phyloP scores from a whole-genome alignment of 1,140 invertebrate species.

The Hypothenemus hampei region DNA sequence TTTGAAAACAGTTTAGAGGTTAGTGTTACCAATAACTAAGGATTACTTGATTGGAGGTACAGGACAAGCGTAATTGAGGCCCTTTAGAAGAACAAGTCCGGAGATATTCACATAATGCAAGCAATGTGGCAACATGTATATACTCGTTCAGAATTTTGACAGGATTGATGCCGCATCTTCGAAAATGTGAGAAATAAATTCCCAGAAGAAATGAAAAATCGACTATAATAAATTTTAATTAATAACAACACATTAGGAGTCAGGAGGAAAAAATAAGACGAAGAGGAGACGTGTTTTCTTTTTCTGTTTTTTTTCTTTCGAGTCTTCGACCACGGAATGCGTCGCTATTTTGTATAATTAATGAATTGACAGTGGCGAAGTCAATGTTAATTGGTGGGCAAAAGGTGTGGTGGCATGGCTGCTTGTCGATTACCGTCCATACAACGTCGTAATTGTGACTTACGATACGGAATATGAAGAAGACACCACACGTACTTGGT shows the following conservation, averaged over 20 bases:
- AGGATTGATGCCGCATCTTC: no score
- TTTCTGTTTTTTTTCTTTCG: no score
- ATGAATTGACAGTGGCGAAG: constrained; percentile 25
- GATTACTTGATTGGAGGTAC: no score
- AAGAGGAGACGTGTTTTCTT: no score
- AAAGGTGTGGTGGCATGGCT: constrained; percentile 17
- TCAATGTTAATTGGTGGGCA: constrained; percentile 30
- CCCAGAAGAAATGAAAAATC: constrained; percentile 21
- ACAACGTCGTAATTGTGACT: constrained; percentile 28
- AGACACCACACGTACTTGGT: constrained; percentile 27
- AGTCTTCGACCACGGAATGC: constrained; percentile 8
- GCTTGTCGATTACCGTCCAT: constrained; percentile 28
- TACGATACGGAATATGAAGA: constrained; percentile 30
- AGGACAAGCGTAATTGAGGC: no score
- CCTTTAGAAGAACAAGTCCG: no score
- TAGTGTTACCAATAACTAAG: no score
- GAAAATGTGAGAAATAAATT: constrained; percentile 14
- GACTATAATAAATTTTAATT: constrained; percentile 25
- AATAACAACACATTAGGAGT: constrained; percentile 23
- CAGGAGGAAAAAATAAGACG: constrained; percentile 23
- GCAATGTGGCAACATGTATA: no score
- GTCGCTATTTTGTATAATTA: constrained; percentile 30
- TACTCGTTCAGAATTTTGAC: no score
- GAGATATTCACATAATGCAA: no score
- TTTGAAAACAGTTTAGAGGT: no score